Percentiles rank a stretch among this genome's conserved stretches.
Evolutionary conservation across 2,888 invertebrate genomes (phyloP).

Genomic region (Drosophila barbarae): DNA sequence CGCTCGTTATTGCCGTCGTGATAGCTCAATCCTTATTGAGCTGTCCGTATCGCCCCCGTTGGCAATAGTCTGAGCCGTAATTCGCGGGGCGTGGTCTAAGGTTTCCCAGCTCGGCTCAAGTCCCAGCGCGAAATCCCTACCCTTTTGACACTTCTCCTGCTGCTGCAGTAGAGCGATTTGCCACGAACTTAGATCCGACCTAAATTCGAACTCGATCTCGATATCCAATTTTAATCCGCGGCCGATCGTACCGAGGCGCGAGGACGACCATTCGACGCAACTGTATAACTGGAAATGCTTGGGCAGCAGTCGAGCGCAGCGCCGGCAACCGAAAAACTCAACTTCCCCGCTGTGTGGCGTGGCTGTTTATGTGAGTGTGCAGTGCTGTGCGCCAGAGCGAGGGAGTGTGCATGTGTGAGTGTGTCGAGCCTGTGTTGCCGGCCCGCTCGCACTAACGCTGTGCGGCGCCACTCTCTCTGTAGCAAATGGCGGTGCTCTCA

Average conservation of each 20-base stretch:
- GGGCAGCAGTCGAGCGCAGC: conserved; percentile 27
- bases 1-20: conserved; percentile 20
- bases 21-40: conserved; percentile 44
- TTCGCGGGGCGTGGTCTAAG: background rate
- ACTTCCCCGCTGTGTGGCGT: conserved; percentile 16
- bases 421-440: conserved; percentile 12
- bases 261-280: conserved; percentile 63
- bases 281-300: conserved; percentile 65
- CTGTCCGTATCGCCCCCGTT: background rate
- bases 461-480: conserved; percentile 25
- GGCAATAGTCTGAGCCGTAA: conserved; percentile 13
- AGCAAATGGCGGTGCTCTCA: conserved; percentile 71
- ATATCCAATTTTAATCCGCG: conserved; percentile 33
- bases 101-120: background rate
- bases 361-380: conserved; percentile 10
- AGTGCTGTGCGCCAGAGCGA: conserved; percentile 11
- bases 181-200: conserved; percentile 41
- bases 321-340: conserved; percentile 22
- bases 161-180: background rate
- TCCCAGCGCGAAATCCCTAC: conserved; percentile 14
- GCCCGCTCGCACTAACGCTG: conserved; percentile 32
- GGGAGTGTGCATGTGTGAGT: conserved; percentile 9
- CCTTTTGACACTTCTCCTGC: conserved; percentile 15
- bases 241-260: conserved; percentile 44
- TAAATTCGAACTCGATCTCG: conserved; percentile 32